Evolutionary conservation across 2,113 vertebrate genomes (phyloP), one percentile per base, ranked within the genome.

Genomic region (Nothocercus nigrocapillus): DNA sequence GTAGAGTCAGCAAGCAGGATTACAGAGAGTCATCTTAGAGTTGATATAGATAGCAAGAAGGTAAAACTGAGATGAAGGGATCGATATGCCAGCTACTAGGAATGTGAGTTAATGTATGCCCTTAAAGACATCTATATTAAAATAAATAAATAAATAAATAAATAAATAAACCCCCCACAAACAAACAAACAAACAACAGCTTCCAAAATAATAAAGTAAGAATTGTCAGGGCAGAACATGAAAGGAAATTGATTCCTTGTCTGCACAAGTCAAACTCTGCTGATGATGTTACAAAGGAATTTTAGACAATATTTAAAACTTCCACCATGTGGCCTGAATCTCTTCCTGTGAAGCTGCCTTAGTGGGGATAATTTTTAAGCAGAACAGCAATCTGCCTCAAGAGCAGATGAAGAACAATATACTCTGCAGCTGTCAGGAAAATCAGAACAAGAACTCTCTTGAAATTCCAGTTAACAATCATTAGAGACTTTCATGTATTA

Each of bases 361-460:
- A 83, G 62, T 18, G 69, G 58, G 40, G 59, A 27, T 86, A 30
- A 58, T 27, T 6, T 17, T 47, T 78, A 54, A 73, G 42, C 17
- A 47, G 58, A 88, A 74, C 9, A 64, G 45, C 27, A 67, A 7
- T 45, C 62, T 92, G 91, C 58, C 84, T 75, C 66, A 30, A 75
- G 63, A 38, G 68, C 66, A 91, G 61, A 90, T 45, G 64, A 89
- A 72, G 36, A 54, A 25, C 4, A 42, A 40, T 12, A 70, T n/a
- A 74, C 21, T 40, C 56, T 51, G 36, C 80, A 95, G 90, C 66
- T 93, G 83, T 42, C 86, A 38, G 80, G 89, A 95, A 90, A 94
- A 84, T 56, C 24, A 74, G 77, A 92, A 77, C 32, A 21, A 68
- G 66, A 47, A 47, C 42, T 68, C 40, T 45, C 76, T 19, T 51